Conservation (phyloP, 2,113 vertebrate species). For the Pangasianodon gigas region DNA sequence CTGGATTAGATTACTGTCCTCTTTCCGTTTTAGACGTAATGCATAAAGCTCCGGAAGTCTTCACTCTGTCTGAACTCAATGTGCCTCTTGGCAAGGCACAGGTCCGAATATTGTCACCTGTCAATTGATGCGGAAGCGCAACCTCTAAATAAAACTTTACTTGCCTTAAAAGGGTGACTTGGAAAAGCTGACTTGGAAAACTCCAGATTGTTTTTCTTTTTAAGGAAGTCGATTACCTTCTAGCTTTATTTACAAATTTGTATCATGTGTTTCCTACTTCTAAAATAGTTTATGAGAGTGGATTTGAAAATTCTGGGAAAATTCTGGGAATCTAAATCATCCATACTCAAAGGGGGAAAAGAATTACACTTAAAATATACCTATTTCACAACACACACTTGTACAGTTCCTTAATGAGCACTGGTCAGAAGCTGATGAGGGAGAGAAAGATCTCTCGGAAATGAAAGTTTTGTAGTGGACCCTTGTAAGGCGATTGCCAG, state of each 20-base stretch:
- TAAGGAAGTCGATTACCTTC: neutral
- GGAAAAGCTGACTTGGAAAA: neutral
- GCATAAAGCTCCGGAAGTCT: slow-evolving; percentile 27
- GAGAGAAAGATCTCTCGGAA: slow-evolving; percentile 17
- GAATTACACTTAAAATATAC: neutral
- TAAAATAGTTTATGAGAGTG: slow-evolving; percentile 23
- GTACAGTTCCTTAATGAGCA: neutral
- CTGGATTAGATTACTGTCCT: slow-evolving; percentile 49
- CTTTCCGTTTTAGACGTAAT: slow-evolving; percentile 11
- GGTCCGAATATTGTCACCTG: slow-evolving; percentile 1
- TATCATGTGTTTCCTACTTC: neutral
- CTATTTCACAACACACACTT: neutral
- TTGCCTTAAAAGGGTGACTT: slow-evolving; percentile 15
- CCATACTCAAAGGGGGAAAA: neutral
- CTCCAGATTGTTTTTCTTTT: slow-evolving; percentile 3
- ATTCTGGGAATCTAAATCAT: neutral
- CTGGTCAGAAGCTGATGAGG: neutral
- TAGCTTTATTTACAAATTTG: neutral
- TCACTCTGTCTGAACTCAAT: neutral
- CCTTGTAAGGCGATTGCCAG: slow-evolving; percentile 54
- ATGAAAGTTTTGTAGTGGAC: slow-evolving; percentile 34
- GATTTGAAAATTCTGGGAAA: neutral
- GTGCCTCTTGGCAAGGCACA: slow-evolving; percentile 36
- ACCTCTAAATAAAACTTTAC: slow-evolving; percentile 30
- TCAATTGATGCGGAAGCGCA: slow-evolving; percentile 37